Evolutionary conservation across 1,140 invertebrate species (phyloP).

Genomic region (Adoxophyes honmai): DNA sequence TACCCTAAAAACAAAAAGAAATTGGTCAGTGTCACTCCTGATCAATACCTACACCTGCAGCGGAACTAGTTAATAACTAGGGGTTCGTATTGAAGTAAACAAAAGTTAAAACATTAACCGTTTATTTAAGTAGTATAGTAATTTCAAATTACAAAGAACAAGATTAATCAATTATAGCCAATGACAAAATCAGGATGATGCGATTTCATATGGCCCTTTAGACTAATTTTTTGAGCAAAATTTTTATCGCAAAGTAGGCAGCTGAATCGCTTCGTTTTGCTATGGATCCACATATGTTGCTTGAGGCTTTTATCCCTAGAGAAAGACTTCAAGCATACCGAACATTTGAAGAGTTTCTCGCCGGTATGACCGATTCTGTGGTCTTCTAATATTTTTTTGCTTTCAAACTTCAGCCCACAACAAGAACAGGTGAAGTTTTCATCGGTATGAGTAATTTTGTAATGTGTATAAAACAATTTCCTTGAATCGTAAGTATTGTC

Average conservation of each 20-base stretch:
- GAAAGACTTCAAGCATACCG: conserved; percentile 70
- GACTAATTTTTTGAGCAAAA: conserved; percentile 70
- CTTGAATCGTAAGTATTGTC: conserved; percentile 35
- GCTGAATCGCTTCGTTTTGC: conserved; percentile 47
- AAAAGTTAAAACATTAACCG: neutral
- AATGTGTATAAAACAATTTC: conserved; percentile 53
- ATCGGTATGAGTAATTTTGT: conserved; percentile 49
- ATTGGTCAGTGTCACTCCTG: conserved; percentile 51
- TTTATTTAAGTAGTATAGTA: conserved; percentile 18
- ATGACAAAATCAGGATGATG: conserved; percentile 41
- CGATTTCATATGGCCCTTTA: conserved; percentile 54
- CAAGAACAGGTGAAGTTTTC: conserved; percentile 46
- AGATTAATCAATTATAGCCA: conserved; percentile 2
- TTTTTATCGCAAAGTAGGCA: conserved; percentile 76
- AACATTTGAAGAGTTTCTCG: conserved; percentile 53
- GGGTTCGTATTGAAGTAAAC: neutral
- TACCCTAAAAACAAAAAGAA: conserved; percentile 72
- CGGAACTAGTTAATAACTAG: neutral
- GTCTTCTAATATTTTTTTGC: conserved; percentile 43
- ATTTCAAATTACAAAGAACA: conserved; percentile 28
- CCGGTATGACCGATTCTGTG: conserved; percentile 54
- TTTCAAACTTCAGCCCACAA: conserved; percentile 50
- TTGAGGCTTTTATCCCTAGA: conserved; percentile 70
- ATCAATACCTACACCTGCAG: neutral
- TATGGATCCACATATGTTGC: conserved; percentile 74